phyloP scores from a whole-genome alignment of 2,888 invertebrate species.

The Cosmopolites sordidus region DNA sequence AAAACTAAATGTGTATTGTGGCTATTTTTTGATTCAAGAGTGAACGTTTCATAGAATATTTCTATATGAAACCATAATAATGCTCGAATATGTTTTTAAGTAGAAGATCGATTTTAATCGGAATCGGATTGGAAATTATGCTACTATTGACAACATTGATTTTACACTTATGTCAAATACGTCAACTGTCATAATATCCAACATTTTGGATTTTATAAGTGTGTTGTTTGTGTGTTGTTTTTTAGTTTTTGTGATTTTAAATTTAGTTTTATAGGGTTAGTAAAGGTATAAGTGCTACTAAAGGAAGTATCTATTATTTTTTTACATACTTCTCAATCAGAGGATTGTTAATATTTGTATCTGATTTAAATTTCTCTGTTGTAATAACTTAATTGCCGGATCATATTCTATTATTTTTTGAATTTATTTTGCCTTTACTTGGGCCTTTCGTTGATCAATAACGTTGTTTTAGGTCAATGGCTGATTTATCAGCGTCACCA shows the following conservation, averaged over 20 bases:
- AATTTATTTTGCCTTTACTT: constrained; percentile 3
- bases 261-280: constrained; percentile 24
- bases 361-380: neutral
- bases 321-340: constrained; percentile 1
- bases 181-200: constrained; percentile 2
- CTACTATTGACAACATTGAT: neutral
- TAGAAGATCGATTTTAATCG: too few relatives aligned
- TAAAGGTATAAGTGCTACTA: constrained; percentile 29
- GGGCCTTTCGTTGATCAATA: neutral
- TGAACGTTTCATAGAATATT: too few relatives aligned
- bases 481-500: constrained; percentile 42
- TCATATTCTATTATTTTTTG: neutral
- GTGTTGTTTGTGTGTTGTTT: constrained; percentile 15
- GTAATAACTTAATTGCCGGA: neutral
- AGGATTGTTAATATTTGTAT: neutral
- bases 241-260: constrained; percentile 16
- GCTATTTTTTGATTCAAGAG: too few relatives aligned
- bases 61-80: too few relatives aligned
- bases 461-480: constrained; percentile 37
- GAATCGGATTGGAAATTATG: too few relatives aligned
- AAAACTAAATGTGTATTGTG: too few relatives aligned
- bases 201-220: constrained; percentile 4
- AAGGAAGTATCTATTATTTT: constrained; percentile 26
- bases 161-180: neutral
- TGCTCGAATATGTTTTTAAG: too few relatives aligned